phyloP scores from a whole-genome alignment of 2,113 vertebrate species.

The Hirundichthys speculiger region DNA sequence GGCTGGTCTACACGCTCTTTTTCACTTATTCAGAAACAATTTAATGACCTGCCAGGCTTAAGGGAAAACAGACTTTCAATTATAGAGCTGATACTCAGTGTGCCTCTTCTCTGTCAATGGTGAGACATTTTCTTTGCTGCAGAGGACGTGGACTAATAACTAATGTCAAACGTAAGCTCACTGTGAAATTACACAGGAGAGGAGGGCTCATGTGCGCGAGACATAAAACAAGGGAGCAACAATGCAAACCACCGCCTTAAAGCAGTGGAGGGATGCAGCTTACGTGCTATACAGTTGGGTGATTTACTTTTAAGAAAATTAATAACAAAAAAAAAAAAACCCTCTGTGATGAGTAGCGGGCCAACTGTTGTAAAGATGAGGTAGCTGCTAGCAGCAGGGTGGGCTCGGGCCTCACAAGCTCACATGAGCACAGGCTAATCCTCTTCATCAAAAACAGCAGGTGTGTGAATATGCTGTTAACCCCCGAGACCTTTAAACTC shows the following conservation, averaged over 20 bases:
- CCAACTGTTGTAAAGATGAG: constrained; percentile 23
- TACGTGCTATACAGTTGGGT: background rate
- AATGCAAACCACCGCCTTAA: constrained; percentile 28
- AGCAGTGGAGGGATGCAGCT: constrained; percentile 7
- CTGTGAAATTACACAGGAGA: constrained; percentile 45
- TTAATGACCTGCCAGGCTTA: constrained; percentile 28
- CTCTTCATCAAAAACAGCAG: constrained; percentile 79
- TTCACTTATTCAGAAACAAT: constrained; percentile 51
- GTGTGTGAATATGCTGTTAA: constrained; percentile 69
- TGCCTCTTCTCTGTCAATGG: constrained; percentile 32
- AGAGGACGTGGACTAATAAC: constrained; percentile 28
- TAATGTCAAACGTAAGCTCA: constrained; percentile 26
- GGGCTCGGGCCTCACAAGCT: constrained; percentile 32
- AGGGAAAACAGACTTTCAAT: constrained; percentile 47
- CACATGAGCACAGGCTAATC: constrained; percentile 66
- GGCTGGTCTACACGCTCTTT: constrained; percentile 1
- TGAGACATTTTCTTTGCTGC: constrained; percentile 2
- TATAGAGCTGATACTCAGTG: constrained; percentile 22
- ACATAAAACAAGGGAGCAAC: constrained; percentile 10
- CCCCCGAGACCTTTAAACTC: constrained; percentile 39
- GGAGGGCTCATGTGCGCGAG: background rate
- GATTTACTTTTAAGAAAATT: background rate
- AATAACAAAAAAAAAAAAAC: constrained; percentile 10
- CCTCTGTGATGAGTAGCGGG: constrained; percentile 4
- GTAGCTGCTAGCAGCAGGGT: constrained; percentile 29